Percentiles rank a stretch among this genome's conserved stretches.
Evolutionary conservation across 2,113 vertebrate genomes (phyloP).

Genomic region (Pelvicachromis taeniatus): DNA sequence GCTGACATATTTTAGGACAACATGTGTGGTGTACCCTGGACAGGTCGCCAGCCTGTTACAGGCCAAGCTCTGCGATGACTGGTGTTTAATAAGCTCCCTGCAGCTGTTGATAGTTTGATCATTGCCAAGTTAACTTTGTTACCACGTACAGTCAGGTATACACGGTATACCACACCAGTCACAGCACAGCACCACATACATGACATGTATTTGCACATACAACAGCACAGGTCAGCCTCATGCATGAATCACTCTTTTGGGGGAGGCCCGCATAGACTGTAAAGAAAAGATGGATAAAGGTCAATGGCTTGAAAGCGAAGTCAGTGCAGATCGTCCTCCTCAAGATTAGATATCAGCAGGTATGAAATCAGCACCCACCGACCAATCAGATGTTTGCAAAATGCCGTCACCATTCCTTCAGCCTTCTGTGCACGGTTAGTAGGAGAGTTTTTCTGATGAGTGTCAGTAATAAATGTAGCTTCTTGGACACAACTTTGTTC

Average conservation of each 20-base stretch:
- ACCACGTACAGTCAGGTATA: neutral
- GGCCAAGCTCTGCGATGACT: neutral
- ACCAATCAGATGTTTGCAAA: neutral
- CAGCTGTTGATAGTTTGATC: neutral
- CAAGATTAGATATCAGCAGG: neutral
- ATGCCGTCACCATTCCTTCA: fast-evolving
- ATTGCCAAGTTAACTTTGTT: neutral
- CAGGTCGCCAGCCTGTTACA: neutral
- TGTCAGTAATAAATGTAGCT: neutral
- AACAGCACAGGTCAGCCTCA: too few species aligned
- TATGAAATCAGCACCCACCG: neutral
- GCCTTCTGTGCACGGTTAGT: neutral
- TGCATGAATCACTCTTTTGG: too few species aligned
- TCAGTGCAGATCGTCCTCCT: neutral
- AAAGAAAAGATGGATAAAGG: too few species aligned
- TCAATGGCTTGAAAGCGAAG: too few species aligned
- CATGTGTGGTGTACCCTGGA: neutral
- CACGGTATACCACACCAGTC: neutral
- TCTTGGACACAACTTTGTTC: neutral
- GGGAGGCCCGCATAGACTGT: too few species aligned
- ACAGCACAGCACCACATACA: neutral
- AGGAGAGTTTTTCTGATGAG: neutral
- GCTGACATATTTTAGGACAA: neutral
- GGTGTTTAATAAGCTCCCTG: neutral
- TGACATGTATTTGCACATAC: neutral